Conservation (phyloP, 2,113 vertebrate species). For the Symphodus melops region DNA sequence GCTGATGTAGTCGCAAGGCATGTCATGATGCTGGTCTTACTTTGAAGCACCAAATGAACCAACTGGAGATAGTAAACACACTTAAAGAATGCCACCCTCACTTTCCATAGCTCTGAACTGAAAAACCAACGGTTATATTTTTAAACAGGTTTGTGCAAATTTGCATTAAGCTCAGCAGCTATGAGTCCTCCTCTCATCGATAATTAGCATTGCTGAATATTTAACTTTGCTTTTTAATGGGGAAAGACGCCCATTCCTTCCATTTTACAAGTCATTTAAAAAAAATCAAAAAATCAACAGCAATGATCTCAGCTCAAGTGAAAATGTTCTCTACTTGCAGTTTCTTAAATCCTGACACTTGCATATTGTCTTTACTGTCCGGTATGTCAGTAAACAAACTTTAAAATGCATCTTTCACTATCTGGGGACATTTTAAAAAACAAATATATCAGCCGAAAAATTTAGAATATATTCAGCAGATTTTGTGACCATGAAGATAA, state of each 20-base stretch:
- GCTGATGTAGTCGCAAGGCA: slow-evolving; percentile 39
- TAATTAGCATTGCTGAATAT: neutral
- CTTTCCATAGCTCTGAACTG: slow-evolving; percentile 12
- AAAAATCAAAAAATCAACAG: no score
- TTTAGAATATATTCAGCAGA: neutral
- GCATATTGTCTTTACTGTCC: no score
- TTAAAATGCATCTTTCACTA: no score
- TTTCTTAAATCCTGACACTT: no score
- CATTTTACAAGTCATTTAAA: no score
- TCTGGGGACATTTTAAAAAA: no score
- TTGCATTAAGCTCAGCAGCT: slow-evolving; percentile 1
- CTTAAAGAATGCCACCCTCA: slow-evolving; percentile 33
- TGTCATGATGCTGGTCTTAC: slow-evolving; percentile 38
- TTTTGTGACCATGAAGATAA: neutral
- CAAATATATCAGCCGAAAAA: no score
- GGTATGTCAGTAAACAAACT: no score
- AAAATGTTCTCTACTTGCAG: no score
- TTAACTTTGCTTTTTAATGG: no score
- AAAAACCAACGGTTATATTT: slow-evolving; percentile 40
- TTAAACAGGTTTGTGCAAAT: slow-evolving; percentile 7
- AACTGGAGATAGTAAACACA: slow-evolving; percentile 47
- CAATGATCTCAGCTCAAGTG: no score
- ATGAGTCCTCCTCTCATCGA: neutral
- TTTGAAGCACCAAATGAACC: slow-evolving; percentile 40
- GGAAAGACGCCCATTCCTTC: no score